Percentiles rank a stretch among this genome's conserved stretches.
Evolutionary conservation across 2,888 invertebrate genomes (phyloP).

Genomic region (Lymantria dispar): DNA sequence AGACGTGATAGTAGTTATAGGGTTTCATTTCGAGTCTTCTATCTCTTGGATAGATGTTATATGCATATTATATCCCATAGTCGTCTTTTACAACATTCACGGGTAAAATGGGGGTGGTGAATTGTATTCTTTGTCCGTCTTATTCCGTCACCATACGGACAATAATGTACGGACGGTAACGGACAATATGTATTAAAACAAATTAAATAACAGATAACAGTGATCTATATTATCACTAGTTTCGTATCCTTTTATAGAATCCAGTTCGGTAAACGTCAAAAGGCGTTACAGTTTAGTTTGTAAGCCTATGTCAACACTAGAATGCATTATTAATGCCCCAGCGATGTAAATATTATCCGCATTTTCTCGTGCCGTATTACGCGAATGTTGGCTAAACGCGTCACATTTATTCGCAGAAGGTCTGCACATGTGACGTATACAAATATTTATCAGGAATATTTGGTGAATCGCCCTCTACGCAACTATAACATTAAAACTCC

Average conservation of each 20-base stretch:
- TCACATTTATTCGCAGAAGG: conserved; percentile 40
- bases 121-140: no score
- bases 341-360: conserved; percentile 19
- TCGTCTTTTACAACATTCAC: no score
- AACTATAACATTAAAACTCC: conserved; percentile 39
- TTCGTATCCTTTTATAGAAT: neutral
- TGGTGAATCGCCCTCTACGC: conserved; percentile 46
- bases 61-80: no score
- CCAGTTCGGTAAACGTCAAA: conserved; percentile 9
- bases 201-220: no score
- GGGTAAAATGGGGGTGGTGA: no score
- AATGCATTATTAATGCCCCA: conserved; percentile 18
- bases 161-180: no score
- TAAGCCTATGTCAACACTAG: conserved; percentile 27
- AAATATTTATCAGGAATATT: conserved; percentile 63
- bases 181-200: no score
- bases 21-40: no score
- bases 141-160: no score
- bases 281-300: conserved; percentile 14
- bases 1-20: no score
- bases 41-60: no score
- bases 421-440: conserved; percentile 36
- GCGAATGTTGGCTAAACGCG: conserved; percentile 27
- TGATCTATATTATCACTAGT: no score
- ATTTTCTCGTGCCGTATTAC: conserved; percentile 15